A percentile compares a stretch with the other conserved stretches of the same genome.
Conservation (phyloP, 2,113 vertebrate genomes). For the Amazona guildingii region DNA sequence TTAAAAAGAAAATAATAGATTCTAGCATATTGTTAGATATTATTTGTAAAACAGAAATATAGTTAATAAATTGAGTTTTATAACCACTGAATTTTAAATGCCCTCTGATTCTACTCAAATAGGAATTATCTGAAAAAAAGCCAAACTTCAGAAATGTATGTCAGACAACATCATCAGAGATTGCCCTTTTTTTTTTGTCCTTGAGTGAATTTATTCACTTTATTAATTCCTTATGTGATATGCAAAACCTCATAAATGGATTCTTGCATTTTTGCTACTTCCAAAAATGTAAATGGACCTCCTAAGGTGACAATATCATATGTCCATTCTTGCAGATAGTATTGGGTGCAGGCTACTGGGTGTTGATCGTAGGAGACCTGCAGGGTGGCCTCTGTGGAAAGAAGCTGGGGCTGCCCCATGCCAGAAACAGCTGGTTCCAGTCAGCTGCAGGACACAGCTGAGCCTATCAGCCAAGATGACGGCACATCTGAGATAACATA, state of each 20-base stretch:
- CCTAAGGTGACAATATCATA: background rate
- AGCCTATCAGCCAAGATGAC: background rate
- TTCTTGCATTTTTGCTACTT: background rate
- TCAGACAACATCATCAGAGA: background rate
- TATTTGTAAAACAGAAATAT: background rate
- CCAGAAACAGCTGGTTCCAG: background rate
- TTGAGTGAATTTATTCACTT: background rate
- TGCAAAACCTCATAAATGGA: background rate
- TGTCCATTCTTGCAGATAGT: background rate
- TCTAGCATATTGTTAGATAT: background rate
- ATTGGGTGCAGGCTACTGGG: background rate
- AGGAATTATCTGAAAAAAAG: background rate
- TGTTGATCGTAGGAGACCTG: background rate
- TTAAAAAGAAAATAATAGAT: background rate
- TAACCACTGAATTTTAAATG: background rate
- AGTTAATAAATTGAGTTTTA: background rate
- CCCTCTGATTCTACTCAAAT: background rate
- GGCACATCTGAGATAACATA: background rate
- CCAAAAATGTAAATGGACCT: background rate
- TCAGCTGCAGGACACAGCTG: background rate
- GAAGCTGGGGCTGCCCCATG: background rate
- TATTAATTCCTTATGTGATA: background rate
- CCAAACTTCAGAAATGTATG: background rate
- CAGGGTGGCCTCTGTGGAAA: background rate
- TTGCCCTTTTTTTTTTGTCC: background rate